Conservation (phyloP, 2,797 vertebrate species). For the Pitangus sulphuratus region DNA sequence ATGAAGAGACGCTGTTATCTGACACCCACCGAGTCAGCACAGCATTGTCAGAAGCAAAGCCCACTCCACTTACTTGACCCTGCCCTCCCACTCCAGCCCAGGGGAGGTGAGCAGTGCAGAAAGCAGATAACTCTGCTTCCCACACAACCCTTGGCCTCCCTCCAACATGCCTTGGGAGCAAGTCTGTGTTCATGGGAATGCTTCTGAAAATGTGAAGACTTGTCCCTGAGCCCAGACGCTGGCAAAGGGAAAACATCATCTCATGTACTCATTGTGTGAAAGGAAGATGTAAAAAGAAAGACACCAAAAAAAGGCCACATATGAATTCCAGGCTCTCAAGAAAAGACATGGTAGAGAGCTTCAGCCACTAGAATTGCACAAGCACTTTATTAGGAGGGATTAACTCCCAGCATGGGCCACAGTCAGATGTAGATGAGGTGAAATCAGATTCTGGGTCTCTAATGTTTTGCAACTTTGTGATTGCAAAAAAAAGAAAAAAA, state of each 20-base stretch:
- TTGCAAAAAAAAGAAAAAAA: neutral
- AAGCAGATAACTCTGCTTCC: neutral
- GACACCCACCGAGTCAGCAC: neutral
- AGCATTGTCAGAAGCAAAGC: neutral
- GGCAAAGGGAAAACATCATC: neutral
- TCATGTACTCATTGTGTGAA: neutral
- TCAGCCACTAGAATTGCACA: neutral
- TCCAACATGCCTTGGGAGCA: neutral
- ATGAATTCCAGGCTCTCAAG: neutral
- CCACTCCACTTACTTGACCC: rapidly evolving
- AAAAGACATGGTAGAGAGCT: neutral
- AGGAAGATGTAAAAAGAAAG: neutral
- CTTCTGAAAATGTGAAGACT: neutral
- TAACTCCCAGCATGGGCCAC: neutral
- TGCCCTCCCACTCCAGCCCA: neutral
- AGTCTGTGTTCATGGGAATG: rapidly evolving
- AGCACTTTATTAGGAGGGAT: neutral
- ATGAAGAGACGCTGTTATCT: neutral
- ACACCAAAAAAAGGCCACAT: neutral
- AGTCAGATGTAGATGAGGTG: neutral
- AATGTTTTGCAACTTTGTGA: neutral
- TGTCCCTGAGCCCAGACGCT: neutral
- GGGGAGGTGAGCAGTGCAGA: neutral
- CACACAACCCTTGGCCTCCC: neutral
- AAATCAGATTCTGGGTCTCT: neutral